Percentiles rank a stretch among this genome's conserved stretches.
Conservation (phyloP, 2,888 invertebrate genomes). For the Eutolmus rufibarbis region DNA sequence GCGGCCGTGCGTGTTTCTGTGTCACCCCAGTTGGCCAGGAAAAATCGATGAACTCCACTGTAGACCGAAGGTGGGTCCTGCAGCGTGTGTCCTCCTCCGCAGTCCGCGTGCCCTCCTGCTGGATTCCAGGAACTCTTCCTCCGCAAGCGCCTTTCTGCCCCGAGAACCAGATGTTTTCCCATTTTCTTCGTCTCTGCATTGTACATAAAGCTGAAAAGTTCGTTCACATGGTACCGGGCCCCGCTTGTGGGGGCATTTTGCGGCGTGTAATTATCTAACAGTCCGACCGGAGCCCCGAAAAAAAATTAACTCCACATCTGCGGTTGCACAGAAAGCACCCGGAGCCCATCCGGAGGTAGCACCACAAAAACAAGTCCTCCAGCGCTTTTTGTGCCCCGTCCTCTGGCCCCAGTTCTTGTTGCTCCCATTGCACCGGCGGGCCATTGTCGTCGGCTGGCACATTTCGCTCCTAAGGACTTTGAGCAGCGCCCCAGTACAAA, state of each 20-base stretch:
- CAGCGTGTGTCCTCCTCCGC: neutral
- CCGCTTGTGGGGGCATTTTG: neutral
- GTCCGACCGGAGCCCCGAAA: neutral
- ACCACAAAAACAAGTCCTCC: neutral
- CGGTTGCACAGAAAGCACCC: neutral
- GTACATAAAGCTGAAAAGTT: neutral
- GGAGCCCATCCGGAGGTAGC: neutral
- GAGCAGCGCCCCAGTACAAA: neutral
- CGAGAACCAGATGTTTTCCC: neutral
- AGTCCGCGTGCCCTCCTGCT: neutral
- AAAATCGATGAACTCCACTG: conserved; percentile 13
- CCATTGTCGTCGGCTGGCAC: neutral
- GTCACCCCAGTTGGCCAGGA: neutral
- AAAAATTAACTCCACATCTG: neutral
- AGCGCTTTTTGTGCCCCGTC: neutral
- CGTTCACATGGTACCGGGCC: neutral
- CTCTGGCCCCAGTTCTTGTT: neutral
- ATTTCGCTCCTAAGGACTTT: neutral
- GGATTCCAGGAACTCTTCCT: neutral
- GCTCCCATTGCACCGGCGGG: neutral
- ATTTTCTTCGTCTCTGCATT: neutral
- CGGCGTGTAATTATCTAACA: conserved; percentile 6
- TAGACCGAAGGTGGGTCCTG: neutral
- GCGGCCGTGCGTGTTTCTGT: neutral
- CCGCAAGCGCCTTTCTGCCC: neutral